These are phyloP conservation scores for Nematolebias whitei DNA, from an alignment of 2,113 vertebrate genomes.

Conservation along the genomic window DNA sequence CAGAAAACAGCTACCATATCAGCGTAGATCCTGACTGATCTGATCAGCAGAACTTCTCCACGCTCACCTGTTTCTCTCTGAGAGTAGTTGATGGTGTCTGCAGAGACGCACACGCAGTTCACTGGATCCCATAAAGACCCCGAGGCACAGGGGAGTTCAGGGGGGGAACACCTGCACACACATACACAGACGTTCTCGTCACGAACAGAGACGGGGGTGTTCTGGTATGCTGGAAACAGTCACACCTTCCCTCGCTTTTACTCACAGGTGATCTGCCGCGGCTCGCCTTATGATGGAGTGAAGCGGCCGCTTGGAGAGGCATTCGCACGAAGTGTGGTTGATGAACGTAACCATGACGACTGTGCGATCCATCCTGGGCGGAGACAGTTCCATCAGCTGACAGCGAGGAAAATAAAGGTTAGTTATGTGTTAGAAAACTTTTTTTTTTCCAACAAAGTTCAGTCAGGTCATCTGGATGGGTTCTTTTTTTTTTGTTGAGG, in stretches of 20 bases:
- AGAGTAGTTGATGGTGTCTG: constrained; percentile 59
- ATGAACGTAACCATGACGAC: constrained; percentile 71
- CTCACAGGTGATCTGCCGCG: constrained; percentile 70
- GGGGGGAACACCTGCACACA: constrained; percentile 69
- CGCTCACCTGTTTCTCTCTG: constrained; percentile 61
- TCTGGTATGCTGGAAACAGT: background rate
- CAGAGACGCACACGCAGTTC: constrained; percentile 68
- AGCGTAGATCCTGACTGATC: background rate
- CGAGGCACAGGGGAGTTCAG: constrained; percentile 60
- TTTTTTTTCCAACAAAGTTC: too few species aligned
- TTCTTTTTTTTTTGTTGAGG: too few species aligned
- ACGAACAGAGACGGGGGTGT: background rate
- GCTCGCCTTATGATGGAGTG: constrained; percentile 77
- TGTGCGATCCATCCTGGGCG: constrained; percentile 56
- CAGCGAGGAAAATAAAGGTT: background rate
- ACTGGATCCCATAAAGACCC: constrained; percentile 70
- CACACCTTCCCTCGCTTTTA: background rate
- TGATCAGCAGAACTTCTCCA: background rate
- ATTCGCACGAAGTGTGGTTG: constrained; percentile 78
- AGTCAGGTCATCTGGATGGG: too few species aligned
- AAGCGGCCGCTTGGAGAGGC: constrained; percentile 67
- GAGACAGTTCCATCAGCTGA: constrained; percentile 73
- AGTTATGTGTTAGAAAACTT: background rate
- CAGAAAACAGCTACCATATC: background rate
- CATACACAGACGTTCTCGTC: constrained; percentile 11